Percentiles rank a stretch among this genome's conserved stretches.
Conservation (phyloP, 2,797 vertebrate species). For the Helostoma temminkii region DNA sequence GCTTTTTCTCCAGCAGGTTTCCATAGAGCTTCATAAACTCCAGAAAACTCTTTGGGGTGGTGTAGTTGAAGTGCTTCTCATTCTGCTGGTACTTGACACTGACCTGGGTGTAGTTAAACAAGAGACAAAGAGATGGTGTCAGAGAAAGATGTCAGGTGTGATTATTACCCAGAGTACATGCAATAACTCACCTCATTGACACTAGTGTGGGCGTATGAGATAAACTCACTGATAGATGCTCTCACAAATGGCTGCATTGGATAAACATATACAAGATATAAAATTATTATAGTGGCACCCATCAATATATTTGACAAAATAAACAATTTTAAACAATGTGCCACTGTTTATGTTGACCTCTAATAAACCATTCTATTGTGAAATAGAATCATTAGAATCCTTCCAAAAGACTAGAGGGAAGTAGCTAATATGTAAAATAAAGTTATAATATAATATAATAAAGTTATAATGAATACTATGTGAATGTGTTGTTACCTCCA, state of each 20-base stretch:
- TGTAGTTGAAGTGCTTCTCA: constrained; percentile 89
- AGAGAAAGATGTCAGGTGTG: constrained; percentile 2
- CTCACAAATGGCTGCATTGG: constrained; percentile 77
- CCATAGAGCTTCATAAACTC: constrained; percentile 87
- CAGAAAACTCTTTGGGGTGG: constrained; percentile 89
- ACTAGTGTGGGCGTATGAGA: constrained; percentile 83
- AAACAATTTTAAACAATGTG: no score
- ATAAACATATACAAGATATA: constrained; percentile 28
- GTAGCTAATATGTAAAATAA: no score
- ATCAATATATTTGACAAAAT: no score
- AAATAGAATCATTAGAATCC: no score
- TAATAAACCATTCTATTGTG: no score
- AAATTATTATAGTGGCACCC: neutral
- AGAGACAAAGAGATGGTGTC: neutral
- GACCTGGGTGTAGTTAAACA: constrained; percentile 60
- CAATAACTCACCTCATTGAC: constrained; percentile 80
- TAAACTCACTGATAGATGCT: constrained; percentile 83
- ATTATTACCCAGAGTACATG: neutral
- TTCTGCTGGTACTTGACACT: constrained; percentile 88
- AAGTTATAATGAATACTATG: no score
- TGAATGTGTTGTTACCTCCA: constrained; percentile 69
- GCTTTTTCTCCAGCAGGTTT: constrained; percentile 82
- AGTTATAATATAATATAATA: no score
- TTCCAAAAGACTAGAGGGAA: no score
- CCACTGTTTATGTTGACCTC: no score